Evolutionary conservation across 2,888 invertebrate species (phyloP).

Genomic region (Ormyrus labotus): DNA sequence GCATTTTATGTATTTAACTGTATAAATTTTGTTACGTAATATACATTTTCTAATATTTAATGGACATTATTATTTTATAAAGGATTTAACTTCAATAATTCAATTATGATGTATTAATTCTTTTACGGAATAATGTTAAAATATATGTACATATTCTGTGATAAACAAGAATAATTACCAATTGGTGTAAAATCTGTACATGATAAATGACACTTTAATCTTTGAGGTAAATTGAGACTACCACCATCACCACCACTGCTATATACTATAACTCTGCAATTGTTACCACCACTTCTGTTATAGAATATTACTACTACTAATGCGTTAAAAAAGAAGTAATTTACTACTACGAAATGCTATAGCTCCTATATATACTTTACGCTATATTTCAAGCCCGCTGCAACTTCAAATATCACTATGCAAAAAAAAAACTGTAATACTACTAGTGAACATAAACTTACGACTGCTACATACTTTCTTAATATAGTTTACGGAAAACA

Average conservation of each 20-base stretch:
- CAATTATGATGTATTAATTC: no score
- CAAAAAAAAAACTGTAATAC: slow-evolving; percentile 33
- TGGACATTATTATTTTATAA: no score
- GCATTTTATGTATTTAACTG: no score
- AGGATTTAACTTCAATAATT: no score
- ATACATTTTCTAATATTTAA: no score
- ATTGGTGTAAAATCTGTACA: neutral
- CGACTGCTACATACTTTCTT: slow-evolving; percentile 53
- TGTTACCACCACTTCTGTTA: slow-evolving; percentile 53
- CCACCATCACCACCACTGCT: slow-evolving; percentile 65
- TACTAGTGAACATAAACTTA: slow-evolving; percentile 43
- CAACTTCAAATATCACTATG: slow-evolving; percentile 46
- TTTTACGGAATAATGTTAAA: no score
- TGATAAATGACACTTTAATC: slow-evolving; percentile 41
- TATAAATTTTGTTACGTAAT: no score
- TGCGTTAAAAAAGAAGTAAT: slow-evolving; percentile 32
- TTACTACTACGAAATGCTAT: slow-evolving; percentile 44
- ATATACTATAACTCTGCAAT: slow-evolving; percentile 59
- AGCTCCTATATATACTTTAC: slow-evolving; percentile 36
- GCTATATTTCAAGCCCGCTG: slow-evolving; percentile 44
- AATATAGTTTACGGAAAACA: slow-evolving; percentile 53
- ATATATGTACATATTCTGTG: no score
- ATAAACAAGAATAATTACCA: neutral
- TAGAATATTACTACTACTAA: slow-evolving; percentile 43
- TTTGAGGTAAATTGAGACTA: slow-evolving; percentile 55